phyloP scores from a whole-genome alignment of 2,113 vertebrate species.

The Otus sunia region DNA sequence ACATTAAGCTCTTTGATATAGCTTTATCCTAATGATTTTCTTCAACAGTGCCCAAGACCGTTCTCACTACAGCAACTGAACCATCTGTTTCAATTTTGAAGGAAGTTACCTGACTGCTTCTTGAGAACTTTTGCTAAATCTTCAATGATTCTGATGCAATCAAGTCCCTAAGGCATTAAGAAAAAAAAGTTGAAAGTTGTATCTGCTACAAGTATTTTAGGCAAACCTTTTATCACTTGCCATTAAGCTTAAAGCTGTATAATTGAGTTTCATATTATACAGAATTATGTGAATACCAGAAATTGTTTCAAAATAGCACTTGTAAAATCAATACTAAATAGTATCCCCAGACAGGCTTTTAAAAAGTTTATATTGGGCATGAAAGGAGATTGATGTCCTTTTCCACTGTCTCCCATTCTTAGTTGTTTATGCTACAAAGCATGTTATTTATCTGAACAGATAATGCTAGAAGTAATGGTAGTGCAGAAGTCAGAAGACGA shows the following conservation, averaged over 20 bases:
- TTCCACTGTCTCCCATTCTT: neutral
- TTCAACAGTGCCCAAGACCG: neutral
- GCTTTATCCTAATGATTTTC: neutral
- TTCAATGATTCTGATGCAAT: conserved; percentile 89
- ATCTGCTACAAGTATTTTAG: neutral
- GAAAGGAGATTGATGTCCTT: neutral
- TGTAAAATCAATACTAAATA: neutral
- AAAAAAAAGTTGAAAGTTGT: neutral
- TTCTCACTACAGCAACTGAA: neutral
- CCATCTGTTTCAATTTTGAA: neutral
- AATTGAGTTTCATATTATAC: neutral
- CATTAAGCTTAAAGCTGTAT: neutral
- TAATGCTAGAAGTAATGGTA: neutral
- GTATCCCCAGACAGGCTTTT: neutral
- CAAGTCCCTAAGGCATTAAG: conserved; percentile 76
- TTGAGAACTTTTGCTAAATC: conserved; percentile 85
- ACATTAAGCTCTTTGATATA: neutral
- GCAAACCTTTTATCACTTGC: neutral
- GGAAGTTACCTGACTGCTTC: conserved; percentile 85
- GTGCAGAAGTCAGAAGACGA: neutral
- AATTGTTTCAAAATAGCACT: neutral
- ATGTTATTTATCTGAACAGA: neutral
- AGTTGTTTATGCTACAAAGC: neutral
- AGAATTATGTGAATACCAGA: neutral
- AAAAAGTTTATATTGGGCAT: neutral